Conservation (phyloP, 1,140 invertebrate species). For the Heliconius hermathena region DNA sequence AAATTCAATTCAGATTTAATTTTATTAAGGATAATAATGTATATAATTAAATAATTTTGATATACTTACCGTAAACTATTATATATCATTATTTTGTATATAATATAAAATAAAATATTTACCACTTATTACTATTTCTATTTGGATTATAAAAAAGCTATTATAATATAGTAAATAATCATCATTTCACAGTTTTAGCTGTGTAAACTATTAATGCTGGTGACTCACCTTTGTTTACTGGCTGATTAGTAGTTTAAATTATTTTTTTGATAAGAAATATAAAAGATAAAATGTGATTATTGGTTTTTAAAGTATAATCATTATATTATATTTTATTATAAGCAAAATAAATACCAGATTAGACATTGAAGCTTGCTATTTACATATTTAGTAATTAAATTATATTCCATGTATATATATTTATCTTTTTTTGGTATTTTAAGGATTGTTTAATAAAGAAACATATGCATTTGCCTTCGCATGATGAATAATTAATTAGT, state of each 20-base stretch:
- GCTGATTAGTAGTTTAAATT: background rate
- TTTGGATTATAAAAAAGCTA: background rate
- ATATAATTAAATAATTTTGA: too few relatives aligned
- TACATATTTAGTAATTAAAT: background rate
- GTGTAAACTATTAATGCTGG: background rate
- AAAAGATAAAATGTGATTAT: background rate
- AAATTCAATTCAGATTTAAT: too few relatives aligned
- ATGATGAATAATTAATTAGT: conserved; percentile 26
- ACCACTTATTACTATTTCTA: too few relatives aligned
- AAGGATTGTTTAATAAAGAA: conserved; percentile 8
- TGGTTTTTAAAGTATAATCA: background rate
- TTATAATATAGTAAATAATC: background rate
- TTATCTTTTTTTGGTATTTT: background rate
- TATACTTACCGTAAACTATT: too few relatives aligned
- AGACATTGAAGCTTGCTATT: background rate
- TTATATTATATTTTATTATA: background rate
- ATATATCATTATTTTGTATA: too few relatives aligned
- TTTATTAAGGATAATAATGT: too few relatives aligned
- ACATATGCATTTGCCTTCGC: conserved; percentile 15
- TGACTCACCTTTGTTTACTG: conserved; percentile 1
- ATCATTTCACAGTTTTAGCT: background rate
- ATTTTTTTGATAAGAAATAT: conserved; percentile 2
- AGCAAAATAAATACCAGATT: background rate
- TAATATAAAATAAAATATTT: too few relatives aligned
- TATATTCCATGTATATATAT: too few relatives aligned